Percentiles rank a stretch among this genome's conserved stretches.
Evolutionary conservation across 2,113 vertebrate species (phyloP).

Genomic region (Mellivora capensis): DNA sequence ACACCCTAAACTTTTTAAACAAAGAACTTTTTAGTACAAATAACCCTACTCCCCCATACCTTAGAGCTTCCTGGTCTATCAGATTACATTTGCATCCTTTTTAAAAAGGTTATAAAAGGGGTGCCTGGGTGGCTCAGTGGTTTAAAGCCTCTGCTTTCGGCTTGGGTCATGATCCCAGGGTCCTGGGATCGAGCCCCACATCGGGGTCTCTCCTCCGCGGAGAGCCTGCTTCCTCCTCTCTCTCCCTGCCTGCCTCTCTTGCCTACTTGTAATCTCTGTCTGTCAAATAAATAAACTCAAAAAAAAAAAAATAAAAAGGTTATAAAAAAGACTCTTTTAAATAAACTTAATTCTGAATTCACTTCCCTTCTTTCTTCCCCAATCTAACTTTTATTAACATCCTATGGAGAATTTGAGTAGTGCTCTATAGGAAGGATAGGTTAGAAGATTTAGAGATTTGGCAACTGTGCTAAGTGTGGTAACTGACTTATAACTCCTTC

Average conservation of each 20-base stretch:
- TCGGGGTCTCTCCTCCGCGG: no score
- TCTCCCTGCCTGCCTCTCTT: no score
- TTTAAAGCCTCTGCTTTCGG: no score
- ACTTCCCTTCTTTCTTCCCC: no score
- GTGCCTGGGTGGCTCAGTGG: no score
- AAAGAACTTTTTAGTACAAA: not conserved
- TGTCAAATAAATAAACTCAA: no score
- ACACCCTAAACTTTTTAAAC: not conserved
- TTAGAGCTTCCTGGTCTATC: not conserved
- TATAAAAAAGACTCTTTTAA: not conserved
- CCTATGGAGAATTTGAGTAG: not conserved
- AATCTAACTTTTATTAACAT: not conserved
- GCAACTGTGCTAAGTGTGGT: not conserved
- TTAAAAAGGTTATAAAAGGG: not conserved
- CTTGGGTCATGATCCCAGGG: no score
- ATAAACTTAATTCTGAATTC: not conserved
- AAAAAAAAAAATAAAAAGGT: no score
- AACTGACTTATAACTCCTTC: not conserved
- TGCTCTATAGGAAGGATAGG: not conserved
- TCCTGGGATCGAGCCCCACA: no score
- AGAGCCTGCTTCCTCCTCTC: no score
- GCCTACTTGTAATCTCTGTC: no score
- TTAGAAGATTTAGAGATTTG: slow-evolving; percentile 1
- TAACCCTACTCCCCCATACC: not conserved
- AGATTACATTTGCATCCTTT: not conserved